Evolutionary conservation across 2,888 invertebrate species (phyloP), one percentile per base, ranked within the genome.

Genomic region (Brachypterus glaber): DNA sequence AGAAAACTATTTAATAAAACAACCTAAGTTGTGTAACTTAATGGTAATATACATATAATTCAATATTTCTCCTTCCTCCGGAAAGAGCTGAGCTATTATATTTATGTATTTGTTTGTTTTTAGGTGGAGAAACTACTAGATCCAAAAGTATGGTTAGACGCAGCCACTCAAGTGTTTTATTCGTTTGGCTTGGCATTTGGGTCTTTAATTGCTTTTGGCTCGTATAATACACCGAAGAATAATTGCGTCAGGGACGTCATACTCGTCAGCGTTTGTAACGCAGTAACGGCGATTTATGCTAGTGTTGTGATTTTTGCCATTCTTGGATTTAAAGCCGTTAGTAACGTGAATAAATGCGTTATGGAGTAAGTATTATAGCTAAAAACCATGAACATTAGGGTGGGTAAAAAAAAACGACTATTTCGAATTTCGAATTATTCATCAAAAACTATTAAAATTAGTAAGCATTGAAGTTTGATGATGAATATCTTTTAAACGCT

Each of bases 131-230:
- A 86, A 59, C 71, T 95, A 12, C 68, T 80, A 31, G 80, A 89
- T 53, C 90, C 93, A 0, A 86, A 81, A 3, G 92, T 93, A 1
- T 95, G 95, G 95, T 68, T 95, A 54, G 93, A 93, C 60, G 93
- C 95, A 2, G 93, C 95, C 1, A 93, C 93, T 0, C 95, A 95
- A 70, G 93, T 95, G 2, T 95, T 95, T 71, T 95, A 93, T 67
- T 92, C 92, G 1, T 89, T 91, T 63, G 93, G 93, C 2, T 70
- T 95, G 41, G 93, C 92, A 4, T 95, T 95, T 64, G 95, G 95
- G 2, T 93, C 92, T 1, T 72, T 95, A 40, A 92, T 95, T 54
- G 92, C 93, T 1, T 95, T 93, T 64, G 92, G 93, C 37, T 91
- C 91, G 48, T 95, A 95, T 71, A 95, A 95, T 64, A 83, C 89